Evolutionary conservation across 2,113 vertebrate genomes (phyloP), one percentile per base, ranked within the genome.

Genomic region (Enhydra lutris): DNA sequence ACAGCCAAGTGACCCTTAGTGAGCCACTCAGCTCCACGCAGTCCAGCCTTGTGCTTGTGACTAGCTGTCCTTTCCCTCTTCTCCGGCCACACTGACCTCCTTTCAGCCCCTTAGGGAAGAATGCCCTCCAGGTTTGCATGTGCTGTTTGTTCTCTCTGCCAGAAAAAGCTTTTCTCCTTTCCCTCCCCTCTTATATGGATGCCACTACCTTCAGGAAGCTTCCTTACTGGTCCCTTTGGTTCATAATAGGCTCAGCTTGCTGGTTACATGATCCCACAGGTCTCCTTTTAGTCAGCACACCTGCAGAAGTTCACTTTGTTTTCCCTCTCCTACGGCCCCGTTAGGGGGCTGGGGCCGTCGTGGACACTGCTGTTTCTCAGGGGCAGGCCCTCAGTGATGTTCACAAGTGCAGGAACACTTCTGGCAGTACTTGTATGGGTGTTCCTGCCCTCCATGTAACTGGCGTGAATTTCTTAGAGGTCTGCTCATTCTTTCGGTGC

Each of bases 401-500:
- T 47, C 4, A 0, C 63, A 9, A 47, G n/a, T 6, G 1, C 1
- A 3, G 0, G 26, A 67, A 18, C 31, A 1, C 42, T 21, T 20
- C 1, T 47, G 31, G 31, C 11, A 36, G 3, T 7, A 9, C 17
- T 6, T 1, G 1, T 39, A 34, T 57, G n/a, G 26, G 34, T 57
- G 50, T 50, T 67, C 12, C 63, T 34, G 34, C 69, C 50, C 7
- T 94, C 65, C 3, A 12, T 1, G n/a, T 6, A 23, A 76, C 34
- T 3, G 1, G 7, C 4, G 18, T 29, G 34, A 34, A 42, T 74
- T 36, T 57, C 24, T 6, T 61, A 86, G 23, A 76, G n/a, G 50
- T 29, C 21, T 45, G 6, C 31, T 52, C 23, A 7, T 88, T 52
- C 7, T 39, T 45, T 73, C 34, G 63, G 29, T 82, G 24, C 55